These are phyloP conservation scores for Ammodytes marinus DNA, from an alignment of 2,113 vertebrate species.

Conservation along the genomic window DNA sequence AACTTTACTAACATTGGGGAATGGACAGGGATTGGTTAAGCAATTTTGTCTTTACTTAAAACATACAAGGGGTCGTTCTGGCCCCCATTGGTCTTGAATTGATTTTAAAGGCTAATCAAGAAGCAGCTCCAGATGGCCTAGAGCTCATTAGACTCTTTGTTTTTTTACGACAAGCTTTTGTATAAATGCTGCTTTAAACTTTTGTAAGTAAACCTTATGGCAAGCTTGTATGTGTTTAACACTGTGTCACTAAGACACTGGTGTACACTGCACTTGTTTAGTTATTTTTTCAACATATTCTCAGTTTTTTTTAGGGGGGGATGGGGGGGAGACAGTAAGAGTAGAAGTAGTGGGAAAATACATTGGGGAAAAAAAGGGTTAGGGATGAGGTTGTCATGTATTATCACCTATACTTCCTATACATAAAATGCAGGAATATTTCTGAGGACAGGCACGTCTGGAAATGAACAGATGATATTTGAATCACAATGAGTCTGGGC, in stretches of 20 bases:
- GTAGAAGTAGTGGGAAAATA: background rate
- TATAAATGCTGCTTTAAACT: slow-evolving; percentile 53
- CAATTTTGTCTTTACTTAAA: slow-evolving; percentile 7
- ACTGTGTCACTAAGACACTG: background rate
- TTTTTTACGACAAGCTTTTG: slow-evolving; percentile 34
- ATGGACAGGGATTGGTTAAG: background rate
- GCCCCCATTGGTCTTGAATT: slow-evolving; percentile 56
- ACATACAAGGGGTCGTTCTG: slow-evolving; percentile 34
- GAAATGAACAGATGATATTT: slow-evolving; percentile 43
- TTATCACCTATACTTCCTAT: slow-evolving; percentile 9
- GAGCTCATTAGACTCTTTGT: slow-evolving; percentile 53
- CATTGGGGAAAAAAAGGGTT: background rate
- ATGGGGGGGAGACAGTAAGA: background rate
- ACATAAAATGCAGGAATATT: slow-evolving; percentile 24
- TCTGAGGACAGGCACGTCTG: slow-evolving; percentile 35
- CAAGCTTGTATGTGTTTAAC: slow-evolving; percentile 25
- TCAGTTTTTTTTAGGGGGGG: background rate
- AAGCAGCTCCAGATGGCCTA: slow-evolving; percentile 62
- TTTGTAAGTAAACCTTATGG: slow-evolving; percentile 19
- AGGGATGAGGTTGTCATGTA: slow-evolving; percentile 16
- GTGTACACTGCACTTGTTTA: slow-evolving; percentile 1
- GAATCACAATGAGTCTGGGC: slow-evolving; percentile 25
- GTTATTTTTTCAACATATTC: background rate
- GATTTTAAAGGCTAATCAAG: slow-evolving; percentile 50
- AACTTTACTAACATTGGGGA: background rate